Conservation (phyloP, 2,888 invertebrate genomes). For the Notodonta ziczac region DNA sequence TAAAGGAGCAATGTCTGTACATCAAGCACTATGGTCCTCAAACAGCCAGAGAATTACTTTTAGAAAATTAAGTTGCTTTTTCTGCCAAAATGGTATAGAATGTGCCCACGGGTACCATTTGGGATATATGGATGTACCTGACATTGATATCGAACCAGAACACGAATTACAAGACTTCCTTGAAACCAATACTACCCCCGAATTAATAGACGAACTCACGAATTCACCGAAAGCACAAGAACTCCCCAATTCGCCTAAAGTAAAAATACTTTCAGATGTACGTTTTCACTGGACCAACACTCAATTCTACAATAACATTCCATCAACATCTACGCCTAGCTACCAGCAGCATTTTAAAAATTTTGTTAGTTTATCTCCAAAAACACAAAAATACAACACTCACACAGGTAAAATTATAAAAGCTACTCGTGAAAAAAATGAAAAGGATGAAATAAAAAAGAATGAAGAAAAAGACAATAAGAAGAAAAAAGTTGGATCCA, state of each 20-base stretch:
- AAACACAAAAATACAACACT: background rate
- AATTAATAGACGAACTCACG: conserved; percentile 3
- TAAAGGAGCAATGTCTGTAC: conserved; percentile 15
- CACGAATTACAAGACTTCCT: conserved; percentile 11
- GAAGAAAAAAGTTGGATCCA: too few relatives aligned
- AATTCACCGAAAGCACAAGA: background rate
- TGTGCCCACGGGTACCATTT: conserved; percentile 14
- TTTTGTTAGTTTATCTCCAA: too few relatives aligned
- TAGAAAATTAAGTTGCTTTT: conserved; percentile 13
- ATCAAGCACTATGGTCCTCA: conserved; percentile 5
- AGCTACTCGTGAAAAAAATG: conserved; percentile 8
- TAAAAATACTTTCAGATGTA: conserved; percentile 12
- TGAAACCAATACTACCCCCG: conserved; percentile 13
- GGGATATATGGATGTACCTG: conserved; percentile 9
- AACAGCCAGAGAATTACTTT: conserved; percentile 8
- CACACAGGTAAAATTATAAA: conserved; percentile 3
- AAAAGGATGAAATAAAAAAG: too few relatives aligned
- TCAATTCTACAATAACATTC: conserved; percentile 6
- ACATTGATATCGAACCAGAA: conserved; percentile 8
- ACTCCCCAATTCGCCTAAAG: conserved; percentile 6
- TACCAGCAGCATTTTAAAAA: too few relatives aligned
- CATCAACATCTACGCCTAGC: background rate
- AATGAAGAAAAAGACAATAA: too few relatives aligned
- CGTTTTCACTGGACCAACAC: conserved; percentile 10
- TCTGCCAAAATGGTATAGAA: conserved; percentile 9